Evolutionary conservation across 2,113 vertebrate genomes (phyloP), one percentile per base, ranked within the genome.

Genomic region (Calyptommatus sinebrachiatus): DNA sequence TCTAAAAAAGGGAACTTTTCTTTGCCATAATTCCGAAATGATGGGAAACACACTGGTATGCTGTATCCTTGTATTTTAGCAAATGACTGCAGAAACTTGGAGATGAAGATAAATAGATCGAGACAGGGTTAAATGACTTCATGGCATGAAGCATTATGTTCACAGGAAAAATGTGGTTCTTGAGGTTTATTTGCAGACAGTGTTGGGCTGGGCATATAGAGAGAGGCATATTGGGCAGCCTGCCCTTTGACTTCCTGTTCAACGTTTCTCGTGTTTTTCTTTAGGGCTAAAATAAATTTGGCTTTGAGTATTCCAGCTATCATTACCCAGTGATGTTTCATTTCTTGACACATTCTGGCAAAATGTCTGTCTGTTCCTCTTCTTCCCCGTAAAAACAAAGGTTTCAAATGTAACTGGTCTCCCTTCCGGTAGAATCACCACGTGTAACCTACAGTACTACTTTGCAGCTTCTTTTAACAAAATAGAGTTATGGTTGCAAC

Each of bases 191-290:
- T 61, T 45, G 69, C 22, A 84, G 78, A 53, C 0, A 0, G 18
- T 46, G 14, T 61, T 87, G 67, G 77, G 68, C 76, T 31, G 18
- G 0, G 0, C 24, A 80, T 1, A 62, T 67, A 83, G 0, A 1
- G 73, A 86, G 71, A 46, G 57, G 69, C 72, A 28, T 73, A 53
- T 28, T 31, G 84, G 88, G 71, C 77, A 89, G 72, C 77, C 70
- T 88, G 75, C 68, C 66, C 68, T 87, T 65, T 81, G 76, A 75
- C 79, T 92, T 28, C 65, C 41, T 1, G 0, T 26, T 83, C 87
- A 78, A 73, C 91, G 84, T 66, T 86, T 71, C 84, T 22, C 68
- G 71, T 83, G 81, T 61, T 62, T 80, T 88, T 86, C 88, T 67
- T 83, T 46, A 75, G 73, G 57, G 69, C 62, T 88, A 83, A 86